Percentiles rank a stretch among this genome's conserved stretches.
These are phyloP conservation scores for Sparus aurata DNA, from an alignment of 2,797 vertebrate genomes.

Conservation along the genomic window DNA sequence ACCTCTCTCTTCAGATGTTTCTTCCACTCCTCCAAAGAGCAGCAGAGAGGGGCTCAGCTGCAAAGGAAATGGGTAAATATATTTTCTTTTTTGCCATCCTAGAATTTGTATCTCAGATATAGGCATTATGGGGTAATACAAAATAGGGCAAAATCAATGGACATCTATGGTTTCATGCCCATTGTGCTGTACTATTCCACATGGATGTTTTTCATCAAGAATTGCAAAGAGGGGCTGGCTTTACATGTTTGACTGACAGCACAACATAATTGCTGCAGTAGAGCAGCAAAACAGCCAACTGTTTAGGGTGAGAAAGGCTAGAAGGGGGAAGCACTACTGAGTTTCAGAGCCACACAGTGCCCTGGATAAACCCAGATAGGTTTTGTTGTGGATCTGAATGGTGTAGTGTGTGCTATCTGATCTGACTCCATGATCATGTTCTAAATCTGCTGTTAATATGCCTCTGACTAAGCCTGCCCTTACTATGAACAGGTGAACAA, in stretches of 20 bases:
- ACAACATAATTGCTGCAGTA: not conserved
- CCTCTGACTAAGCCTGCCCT: no score
- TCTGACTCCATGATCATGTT: no score
- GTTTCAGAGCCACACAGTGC: not conserved
- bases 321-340: not conserved
- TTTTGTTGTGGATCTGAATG: not conserved
- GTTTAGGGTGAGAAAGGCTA: not conserved
- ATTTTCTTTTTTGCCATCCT: not conserved
- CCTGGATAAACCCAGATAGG: not conserved
- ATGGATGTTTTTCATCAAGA: not conserved
- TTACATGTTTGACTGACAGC: not conserved
- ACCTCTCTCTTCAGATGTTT: conserved; percentile 68
- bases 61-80: conserved; percentile 26
- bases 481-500: no score
- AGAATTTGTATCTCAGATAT: not conserved
- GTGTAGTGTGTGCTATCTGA: no score
- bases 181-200: not conserved
- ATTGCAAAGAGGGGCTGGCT: not conserved
- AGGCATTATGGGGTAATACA: not conserved
- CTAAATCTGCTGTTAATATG: no score
- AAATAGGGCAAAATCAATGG: not conserved
- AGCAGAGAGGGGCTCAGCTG: conserved; percentile 49
- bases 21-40: conserved; percentile 82
- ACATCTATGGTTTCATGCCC: no score
- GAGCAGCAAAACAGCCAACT: not conserved